phyloP scores from a whole-genome alignment of 2,113 vertebrate species.

The Anthoscopus minutus region DNA sequence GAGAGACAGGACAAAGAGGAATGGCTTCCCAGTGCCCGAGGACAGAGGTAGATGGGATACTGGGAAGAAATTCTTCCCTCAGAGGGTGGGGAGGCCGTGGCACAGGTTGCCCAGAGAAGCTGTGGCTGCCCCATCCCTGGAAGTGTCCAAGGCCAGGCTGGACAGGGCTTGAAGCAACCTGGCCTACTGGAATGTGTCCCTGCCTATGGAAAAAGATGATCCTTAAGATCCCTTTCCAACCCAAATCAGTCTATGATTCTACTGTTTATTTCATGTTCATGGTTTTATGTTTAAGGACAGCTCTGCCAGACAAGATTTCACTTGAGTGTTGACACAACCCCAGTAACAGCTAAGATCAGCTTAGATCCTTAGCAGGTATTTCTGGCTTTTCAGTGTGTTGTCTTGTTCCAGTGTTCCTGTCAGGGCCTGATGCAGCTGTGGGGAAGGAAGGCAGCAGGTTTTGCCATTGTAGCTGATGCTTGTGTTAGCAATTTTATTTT shows the following conservation, averaged over 20 bases:
- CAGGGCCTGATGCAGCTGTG: background rate
- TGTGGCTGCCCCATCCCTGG: background rate
- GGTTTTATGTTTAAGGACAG: background rate
- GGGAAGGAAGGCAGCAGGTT: background rate
- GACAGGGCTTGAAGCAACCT: background rate
- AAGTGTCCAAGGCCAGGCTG: background rate
- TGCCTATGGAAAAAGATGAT: background rate
- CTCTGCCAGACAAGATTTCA: background rate
- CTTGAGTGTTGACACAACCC: background rate
- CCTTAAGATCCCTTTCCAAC: background rate
- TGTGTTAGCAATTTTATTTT: background rate
- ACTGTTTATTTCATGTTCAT: background rate
- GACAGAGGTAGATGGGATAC: background rate
- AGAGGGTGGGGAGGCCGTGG: background rate
- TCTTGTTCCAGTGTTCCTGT: background rate
- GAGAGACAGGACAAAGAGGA: background rate
- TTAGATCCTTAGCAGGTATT: background rate
- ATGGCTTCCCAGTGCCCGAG: background rate
- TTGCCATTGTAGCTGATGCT: background rate
- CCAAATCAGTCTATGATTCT: background rate
- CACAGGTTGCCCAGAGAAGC: background rate
- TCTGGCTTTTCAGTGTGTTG: background rate
- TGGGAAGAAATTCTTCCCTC: background rate
- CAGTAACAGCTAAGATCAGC: background rate
- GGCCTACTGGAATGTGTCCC: accelerated